Evolutionary conservation across 1,140 invertebrate genomes (phyloP), one percentile per base, ranked within the genome.

Genomic region (Scaptomyza pallida): DNA sequence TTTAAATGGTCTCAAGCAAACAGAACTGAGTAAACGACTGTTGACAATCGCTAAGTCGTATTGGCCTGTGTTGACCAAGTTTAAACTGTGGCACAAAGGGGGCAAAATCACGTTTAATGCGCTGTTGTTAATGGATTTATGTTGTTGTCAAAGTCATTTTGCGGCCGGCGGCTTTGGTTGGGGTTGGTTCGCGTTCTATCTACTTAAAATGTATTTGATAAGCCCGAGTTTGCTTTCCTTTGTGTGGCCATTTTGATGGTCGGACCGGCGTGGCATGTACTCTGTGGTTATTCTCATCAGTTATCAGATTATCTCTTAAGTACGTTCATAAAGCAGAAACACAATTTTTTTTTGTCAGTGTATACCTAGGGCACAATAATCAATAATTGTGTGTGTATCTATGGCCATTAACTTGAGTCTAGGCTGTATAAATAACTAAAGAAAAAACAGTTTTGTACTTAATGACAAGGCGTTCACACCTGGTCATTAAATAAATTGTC

Each of bases 51-150:
- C 30, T 23, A 3, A 44, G 10, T n/a, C n/a, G n/a, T n/a, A 23
- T 37, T 26, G 43, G 52, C 52, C 52, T 43, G 16, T 43, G 35
- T 16, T 43, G 16, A 16, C 10, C 17, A 0, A 41, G 13, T 40
- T 35, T 12, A 17, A 19, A n/a, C 45, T 13, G 19, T 47, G 45
- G 21, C 45, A 1, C 13, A n/a, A 35, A 30, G 57, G n/a, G n/a
- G n/a, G n/a, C n/a, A n/a, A 37, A 48, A 26, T 59, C 37, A 21
- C 48, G 48, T 40, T 55, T 50, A 68, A 55, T 55, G 70, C 50
- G 50, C 63, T 55, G 55, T 26, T 69, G 48, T 55, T 72, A 72
- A 72, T 72, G 70, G 70, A 69, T 69, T 72, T 72, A 72, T 72
- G 64, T 72, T 72, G 70, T 72, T 72, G 63, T 52, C 35, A 50